phyloP scores from a whole-genome alignment of 2,113 vertebrate genomes.

The Albula goreensis region DNA sequence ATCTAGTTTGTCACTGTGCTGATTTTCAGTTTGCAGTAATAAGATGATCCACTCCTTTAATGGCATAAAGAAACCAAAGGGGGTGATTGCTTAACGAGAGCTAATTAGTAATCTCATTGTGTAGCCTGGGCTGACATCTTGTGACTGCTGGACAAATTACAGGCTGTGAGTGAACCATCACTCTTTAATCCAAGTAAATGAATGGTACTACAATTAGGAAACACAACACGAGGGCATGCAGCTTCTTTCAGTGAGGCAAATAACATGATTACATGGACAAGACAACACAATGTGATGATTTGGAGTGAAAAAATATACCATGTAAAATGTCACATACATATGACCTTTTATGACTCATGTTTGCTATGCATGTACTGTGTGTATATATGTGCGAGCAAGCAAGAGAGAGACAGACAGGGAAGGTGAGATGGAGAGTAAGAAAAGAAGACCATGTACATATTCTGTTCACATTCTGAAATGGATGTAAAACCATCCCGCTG shows the following conservation, averaged over 20 bases:
- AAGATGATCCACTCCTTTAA: background rate
- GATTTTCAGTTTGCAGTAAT: slow-evolving; percentile 5
- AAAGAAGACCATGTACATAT: background rate
- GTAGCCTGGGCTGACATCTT: background rate
- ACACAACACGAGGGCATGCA: background rate
- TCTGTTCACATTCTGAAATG: background rate
- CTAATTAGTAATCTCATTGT: slow-evolving; percentile 17
- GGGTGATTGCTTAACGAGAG: slow-evolving; percentile 9
- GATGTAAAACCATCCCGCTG: background rate
- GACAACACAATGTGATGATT: background rate
- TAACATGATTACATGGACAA: background rate
- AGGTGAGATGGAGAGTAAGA: background rate
- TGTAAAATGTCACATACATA: background rate
- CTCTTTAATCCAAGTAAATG: slow-evolving; percentile 7
- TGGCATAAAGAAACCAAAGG: background rate
- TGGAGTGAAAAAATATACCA: background rate
- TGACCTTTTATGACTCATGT: too few relatives aligned
- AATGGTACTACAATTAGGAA: slow-evolving; percentile 14
- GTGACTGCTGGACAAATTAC: slow-evolving; percentile 25
- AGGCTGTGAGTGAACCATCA: slow-evolving; percentile 1
- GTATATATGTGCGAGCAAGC: too few relatives aligned
- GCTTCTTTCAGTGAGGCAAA: background rate
- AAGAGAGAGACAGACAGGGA: background rate
- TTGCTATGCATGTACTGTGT: too few relatives aligned
- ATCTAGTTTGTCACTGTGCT: background rate